Conservation (phyloP, 1,140 invertebrate species). For the Trachymyrmex cornetzi region DNA sequence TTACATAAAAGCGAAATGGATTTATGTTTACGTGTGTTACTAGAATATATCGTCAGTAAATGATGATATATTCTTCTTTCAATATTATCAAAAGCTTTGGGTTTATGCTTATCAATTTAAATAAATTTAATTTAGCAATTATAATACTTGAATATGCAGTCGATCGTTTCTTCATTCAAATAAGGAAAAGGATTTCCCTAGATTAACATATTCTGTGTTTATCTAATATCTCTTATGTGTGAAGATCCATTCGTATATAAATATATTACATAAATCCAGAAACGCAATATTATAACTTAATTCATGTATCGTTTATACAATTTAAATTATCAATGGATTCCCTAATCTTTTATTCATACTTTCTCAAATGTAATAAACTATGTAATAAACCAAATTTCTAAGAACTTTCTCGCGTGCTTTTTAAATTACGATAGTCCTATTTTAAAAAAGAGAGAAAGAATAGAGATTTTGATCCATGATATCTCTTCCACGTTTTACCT, state of each 20-base stretch:
- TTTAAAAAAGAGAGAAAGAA: conserved; percentile 13
- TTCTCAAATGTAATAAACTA: conserved; percentile 11
- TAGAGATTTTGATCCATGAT: not conserved
- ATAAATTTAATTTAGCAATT: not conserved
- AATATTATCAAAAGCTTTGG: not conserved
- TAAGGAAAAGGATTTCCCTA: not conserved
- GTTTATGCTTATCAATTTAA: not conserved
- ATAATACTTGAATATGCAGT: not conserved
- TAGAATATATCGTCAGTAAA: no score
- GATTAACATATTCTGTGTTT: conserved; percentile 22
- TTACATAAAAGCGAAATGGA: not conserved
- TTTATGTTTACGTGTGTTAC: not conserved
- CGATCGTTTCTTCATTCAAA: conserved; percentile 13
- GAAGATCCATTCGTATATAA: conserved; percentile 12
- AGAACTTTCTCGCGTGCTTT: not conserved
- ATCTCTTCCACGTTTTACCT: not conserved
- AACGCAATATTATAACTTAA: not conserved
- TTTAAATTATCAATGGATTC: not conserved
- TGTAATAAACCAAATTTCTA: conserved; percentile 3
- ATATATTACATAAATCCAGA: not conserved
- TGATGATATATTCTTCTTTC: not conserved
- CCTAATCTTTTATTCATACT: not conserved
- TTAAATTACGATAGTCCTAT: not conserved
- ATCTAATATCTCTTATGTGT: not conserved
- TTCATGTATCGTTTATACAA: not conserved